Percentiles rank a stretch among this genome's conserved stretches.
These are phyloP conservation scores for Acestrorhynchus altus DNA, from an alignment of 2,797 vertebrate species.

Conservation along the genomic window DNA sequence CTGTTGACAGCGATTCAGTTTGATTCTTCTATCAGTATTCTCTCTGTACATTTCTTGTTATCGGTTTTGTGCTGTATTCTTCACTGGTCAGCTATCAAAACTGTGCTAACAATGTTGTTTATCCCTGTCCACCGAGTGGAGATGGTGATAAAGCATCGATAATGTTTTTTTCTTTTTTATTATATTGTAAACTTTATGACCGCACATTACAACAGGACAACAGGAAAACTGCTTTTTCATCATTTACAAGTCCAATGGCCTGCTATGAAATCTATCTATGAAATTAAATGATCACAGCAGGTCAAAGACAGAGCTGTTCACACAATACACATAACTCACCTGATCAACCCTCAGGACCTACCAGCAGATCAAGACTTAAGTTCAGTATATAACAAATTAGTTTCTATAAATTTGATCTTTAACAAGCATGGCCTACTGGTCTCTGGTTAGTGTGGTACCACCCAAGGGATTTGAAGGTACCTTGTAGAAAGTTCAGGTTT, in stretches of 20 bases:
- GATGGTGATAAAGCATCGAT: not conserved
- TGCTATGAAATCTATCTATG: not conserved
- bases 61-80: not conserved
- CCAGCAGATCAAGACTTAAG: not conserved
- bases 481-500: no score
- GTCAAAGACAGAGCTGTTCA: not conserved
- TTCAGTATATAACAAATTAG: no score
- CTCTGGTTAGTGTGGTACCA: no score
- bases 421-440: no score
- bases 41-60: not conserved
- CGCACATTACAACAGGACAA: not conserved
- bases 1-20: not conserved
- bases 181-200: not conserved
- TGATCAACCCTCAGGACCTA: not conserved
- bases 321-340: not conserved
- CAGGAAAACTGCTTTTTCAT: not conserved
- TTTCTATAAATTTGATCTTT: no score
- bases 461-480: no score
- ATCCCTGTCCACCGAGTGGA: not conserved
- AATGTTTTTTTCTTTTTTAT: not conserved
- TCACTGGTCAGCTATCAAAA: not conserved
- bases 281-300: not conserved
- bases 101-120: not conserved
- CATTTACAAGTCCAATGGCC: not conserved
- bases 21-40: not conserved